Base-by-base conservation (phyloP, 2,113 vertebrate species). In the Notarius lentiginosus region DNA sequence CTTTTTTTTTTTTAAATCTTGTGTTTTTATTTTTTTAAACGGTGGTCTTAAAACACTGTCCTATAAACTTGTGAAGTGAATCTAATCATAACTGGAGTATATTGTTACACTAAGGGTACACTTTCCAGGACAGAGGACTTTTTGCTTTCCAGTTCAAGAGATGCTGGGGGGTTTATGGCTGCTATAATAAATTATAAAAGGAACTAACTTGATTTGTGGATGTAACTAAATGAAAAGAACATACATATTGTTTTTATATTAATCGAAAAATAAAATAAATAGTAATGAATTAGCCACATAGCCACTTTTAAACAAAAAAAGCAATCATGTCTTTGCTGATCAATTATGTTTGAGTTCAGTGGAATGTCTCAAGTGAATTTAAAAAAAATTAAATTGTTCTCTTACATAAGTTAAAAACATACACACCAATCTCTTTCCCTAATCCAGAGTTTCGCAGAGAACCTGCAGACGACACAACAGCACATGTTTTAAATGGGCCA, bases 401-500 rank as follows among this genome's bases (percentile, higher is more conserved):
- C 17, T 18, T 51, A 77, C 47, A 47, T 1, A 66, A 65, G 9
- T 1, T n/a, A 10, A 30, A 82, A 49, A 79, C 12, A 41, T 83
- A 79, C 72, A 58, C 15, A 89, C 94, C 94, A 0, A 95, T 96
- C 88, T 94, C 93, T 88, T 92, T 93, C 76, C 94, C 93, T 12
- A 95, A 91, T 49, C 92, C 92, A 0, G 95, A 93, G 81, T 91
- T 58, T 30, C 88, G 91, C 0, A 96, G 90, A 4, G 93, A 93
- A 0, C 94, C 92, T 0, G 92, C 92, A 0, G 94, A 94, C 0
- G 93, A 94, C 65, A 94, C 94, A 83, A 94, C 92, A 0, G 93
- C 95, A 0, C 95, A 95, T 87, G 86, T 94, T 87, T 81, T 92
- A 86, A 92, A 93, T 0, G 95, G 94, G 4, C 95, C 94, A 1